Evolutionary conservation across 2,888 invertebrate species (phyloP).

Genomic region (Tipula lateralis): DNA sequence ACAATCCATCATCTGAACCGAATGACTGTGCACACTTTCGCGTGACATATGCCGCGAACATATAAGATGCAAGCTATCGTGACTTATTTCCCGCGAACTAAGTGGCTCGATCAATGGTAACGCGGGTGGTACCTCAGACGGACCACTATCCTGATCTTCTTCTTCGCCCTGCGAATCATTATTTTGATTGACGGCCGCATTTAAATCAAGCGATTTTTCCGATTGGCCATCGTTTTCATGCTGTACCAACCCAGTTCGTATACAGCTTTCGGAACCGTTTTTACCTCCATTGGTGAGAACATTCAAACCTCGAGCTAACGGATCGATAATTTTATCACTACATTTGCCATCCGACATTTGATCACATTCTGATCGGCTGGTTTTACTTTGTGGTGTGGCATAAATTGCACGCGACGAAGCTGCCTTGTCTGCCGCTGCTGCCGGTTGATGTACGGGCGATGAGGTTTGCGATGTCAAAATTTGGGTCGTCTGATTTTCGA

Average conservation of each 20-base stretch:
- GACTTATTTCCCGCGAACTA: conserved; percentile 74
- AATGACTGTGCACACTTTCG: conserved; percentile 70
- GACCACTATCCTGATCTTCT: conserved; percentile 74
- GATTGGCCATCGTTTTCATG: conserved; percentile 48
- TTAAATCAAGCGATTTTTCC: conserved; percentile 40
- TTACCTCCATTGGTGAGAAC: conserved; percentile 41
- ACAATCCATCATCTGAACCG: conserved; percentile 79
- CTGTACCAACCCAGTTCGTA: conserved; percentile 32
- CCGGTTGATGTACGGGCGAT: conserved; percentile 44
- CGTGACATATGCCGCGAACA: conserved; percentile 53
- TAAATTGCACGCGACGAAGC: not conserved
- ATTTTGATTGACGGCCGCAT: conserved; percentile 38
- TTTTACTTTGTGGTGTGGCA: conserved; percentile 46
- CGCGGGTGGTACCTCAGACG: conserved; percentile 76
- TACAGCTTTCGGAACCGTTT: conserved; percentile 34
- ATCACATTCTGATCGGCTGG: conserved; percentile 52
- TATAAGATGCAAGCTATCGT: conserved; percentile 68
- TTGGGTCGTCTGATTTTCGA: conserved; percentile 83
- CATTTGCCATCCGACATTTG: conserved; percentile 47
- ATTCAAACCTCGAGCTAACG: conserved; percentile 59
- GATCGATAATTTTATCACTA: conserved; percentile 54
- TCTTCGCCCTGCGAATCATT: conserved; percentile 53
- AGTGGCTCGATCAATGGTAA: conserved; percentile 72
- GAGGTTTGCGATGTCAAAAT: conserved; percentile 62
- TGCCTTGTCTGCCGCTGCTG: not conserved